A percentile compares a stretch with the other conserved stretches of the same genome.
These are phyloP conservation scores for Neostethus bicornis DNA, from an alignment of 2,797 vertebrate species.

Conservation along the genomic window DNA sequence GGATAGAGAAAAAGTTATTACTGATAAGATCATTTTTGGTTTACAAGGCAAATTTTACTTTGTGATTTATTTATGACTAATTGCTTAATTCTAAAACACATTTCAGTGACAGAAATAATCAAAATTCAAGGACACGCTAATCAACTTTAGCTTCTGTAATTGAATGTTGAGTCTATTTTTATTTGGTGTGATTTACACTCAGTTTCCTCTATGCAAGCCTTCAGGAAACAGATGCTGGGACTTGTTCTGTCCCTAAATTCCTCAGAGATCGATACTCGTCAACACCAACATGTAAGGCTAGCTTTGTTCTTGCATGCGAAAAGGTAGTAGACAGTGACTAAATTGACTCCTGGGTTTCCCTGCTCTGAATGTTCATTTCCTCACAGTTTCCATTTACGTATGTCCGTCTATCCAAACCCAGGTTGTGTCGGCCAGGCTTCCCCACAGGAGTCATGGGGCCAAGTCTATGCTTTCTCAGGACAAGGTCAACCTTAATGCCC, in stretches of 20 bases:
- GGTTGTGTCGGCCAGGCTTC: conserved; percentile 79
- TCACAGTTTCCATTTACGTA: conserved; percentile 95
- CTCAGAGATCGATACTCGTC: conserved; percentile 87
- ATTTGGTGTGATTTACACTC: conserved; percentile 88
- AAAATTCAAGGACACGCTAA: conserved; percentile 55
- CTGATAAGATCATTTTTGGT: conserved; percentile 4
- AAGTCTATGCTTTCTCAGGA: conserved; percentile 80
- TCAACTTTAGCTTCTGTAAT: conserved; percentile 71
- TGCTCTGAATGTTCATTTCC: conserved; percentile 90
- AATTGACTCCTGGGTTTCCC: conserved; percentile 88
- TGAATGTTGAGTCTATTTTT: conserved; percentile 90
- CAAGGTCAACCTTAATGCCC: conserved; percentile 78
- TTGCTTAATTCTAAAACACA: conserved; percentile 10
- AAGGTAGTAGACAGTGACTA: conserved; percentile 85
- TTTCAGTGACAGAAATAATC: conserved; percentile 27
- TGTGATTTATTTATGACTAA: conserved; percentile 18
- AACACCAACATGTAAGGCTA: conserved; percentile 79
- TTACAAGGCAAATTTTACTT: conserved; percentile 10
- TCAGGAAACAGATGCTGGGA: conserved; percentile 98
- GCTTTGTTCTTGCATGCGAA: conserved; percentile 92
- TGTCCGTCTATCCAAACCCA: conserved; percentile 85
- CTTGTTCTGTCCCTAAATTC: conserved; percentile 90
- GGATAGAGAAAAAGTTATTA: background rate
- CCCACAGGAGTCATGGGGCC: conserved; percentile 84
- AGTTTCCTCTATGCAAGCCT: conserved; percentile 90